Conservation (phyloP, 2,113 vertebrate species). For the Myrmecobius fasciatus region DNA sequence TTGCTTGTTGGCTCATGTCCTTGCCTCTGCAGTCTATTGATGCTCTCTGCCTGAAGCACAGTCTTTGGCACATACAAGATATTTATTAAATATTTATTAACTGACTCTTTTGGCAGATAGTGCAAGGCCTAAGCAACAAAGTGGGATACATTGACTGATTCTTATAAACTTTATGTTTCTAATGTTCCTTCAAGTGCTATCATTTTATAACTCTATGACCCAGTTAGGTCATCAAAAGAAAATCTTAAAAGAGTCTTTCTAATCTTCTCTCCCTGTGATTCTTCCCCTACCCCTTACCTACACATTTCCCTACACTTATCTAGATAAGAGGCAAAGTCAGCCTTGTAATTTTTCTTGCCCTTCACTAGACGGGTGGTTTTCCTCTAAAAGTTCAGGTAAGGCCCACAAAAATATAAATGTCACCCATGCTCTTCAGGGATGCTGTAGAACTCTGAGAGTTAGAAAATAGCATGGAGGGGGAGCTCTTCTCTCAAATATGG, state of each 20-base stretch:
- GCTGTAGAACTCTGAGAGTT: background rate
- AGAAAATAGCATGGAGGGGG: conserved; percentile 36
- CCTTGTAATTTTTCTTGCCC: background rate
- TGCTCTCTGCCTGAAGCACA: background rate
- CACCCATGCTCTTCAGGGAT: conserved; percentile 40
- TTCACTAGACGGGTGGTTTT: background rate
- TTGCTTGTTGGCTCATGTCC: background rate
- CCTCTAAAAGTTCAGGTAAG: background rate
- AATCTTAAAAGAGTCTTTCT: background rate
- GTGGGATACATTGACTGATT: background rate
- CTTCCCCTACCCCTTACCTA: background rate
- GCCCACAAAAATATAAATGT: conserved; percentile 37
- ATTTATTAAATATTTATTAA: background rate
- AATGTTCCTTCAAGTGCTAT: background rate
- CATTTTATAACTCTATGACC: background rate
- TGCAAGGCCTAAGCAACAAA: background rate
- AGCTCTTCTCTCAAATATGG: conserved; percentile 47
- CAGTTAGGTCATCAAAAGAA: background rate
- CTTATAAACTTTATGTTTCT: background rate
- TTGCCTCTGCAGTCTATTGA: background rate
- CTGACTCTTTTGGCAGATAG: background rate
- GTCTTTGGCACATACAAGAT: background rate
- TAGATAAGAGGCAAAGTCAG: background rate
- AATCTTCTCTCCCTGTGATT: background rate
- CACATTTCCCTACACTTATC: background rate